Evolutionary conservation across 2,113 vertebrate species (phyloP).

Genomic region (Indri indri): DNA sequence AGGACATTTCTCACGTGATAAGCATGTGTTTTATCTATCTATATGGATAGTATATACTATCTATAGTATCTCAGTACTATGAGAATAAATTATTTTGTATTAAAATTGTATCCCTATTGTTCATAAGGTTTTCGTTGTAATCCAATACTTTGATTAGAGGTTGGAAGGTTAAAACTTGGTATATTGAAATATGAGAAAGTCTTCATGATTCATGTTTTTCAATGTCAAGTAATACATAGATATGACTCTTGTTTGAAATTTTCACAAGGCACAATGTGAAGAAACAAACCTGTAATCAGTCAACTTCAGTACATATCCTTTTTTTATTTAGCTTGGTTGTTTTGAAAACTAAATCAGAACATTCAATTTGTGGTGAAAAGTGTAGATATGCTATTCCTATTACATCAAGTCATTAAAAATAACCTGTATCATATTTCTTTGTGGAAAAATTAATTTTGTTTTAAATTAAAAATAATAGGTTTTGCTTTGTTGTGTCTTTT

Average conservation of each 20-base stretch:
- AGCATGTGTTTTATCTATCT: not conserved
- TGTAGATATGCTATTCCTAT: not conserved
- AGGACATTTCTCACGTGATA: not conserved
- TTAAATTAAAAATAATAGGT: not conserved
- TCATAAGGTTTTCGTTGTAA: not conserved
- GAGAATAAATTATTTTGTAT: not conserved
- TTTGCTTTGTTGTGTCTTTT: not conserved
- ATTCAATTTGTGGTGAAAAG: not conserved
- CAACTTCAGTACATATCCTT: not conserved
- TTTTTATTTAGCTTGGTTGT: not conserved
- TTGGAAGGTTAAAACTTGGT: constrained; percentile 11
- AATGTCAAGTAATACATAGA: constrained; percentile 27
- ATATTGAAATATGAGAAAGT: not conserved
- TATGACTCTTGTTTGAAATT: not conserved
- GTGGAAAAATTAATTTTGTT: not conserved
- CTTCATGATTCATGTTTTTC: not conserved
- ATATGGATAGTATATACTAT: too few species aligned
- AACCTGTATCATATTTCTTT: not conserved
- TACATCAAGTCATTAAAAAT: not conserved
- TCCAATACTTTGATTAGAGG: not conserved
- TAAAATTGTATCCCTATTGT: constrained; percentile 6
- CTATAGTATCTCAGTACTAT: too few species aligned
- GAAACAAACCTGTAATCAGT: not conserved
- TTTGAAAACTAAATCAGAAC: not conserved
- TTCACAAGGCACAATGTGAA: not conserved